These are phyloP conservation scores for Tenodera sinensis DNA, from an alignment of 2,888 invertebrate species.

Conservation along the genomic window DNA sequence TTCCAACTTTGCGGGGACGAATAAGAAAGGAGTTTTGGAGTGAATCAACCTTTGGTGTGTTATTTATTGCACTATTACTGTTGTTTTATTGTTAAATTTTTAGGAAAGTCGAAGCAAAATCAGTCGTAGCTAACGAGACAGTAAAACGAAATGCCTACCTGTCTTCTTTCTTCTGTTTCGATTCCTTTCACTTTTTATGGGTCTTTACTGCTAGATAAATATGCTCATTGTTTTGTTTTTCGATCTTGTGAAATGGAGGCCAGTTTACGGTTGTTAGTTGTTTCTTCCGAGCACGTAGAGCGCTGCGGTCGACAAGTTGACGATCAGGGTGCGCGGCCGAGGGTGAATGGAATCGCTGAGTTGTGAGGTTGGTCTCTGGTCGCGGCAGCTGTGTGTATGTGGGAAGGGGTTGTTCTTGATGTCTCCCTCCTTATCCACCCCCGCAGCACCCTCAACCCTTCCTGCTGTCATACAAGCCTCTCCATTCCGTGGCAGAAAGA, in stretches of 20 bases:
- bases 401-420: neutral
- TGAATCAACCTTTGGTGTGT: too few species aligned
- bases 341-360: slow-evolving; percentile 21
- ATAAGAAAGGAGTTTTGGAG: too few species aligned
- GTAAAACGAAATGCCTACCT: too few species aligned
- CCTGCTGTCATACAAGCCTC: neutral
- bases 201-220: neutral
- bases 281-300: slow-evolving; percentile 21
- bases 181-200: neutral
- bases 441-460: neutral
- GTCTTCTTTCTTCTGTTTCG: neutral
- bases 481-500: neutral
- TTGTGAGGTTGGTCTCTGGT: slow-evolving; percentile 14
- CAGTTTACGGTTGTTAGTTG: slow-evolving; percentile 23
- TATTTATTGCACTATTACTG: too few species aligned
- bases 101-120: too few species aligned
- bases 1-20: too few species aligned
- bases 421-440: neutral
- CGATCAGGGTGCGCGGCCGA: slow-evolving; percentile 23
- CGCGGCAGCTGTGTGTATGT: neutral
- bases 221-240: neutral
- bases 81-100: too few species aligned
- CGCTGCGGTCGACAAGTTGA: slow-evolving; percentile 26
- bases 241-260: neutral
- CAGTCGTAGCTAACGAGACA: too few species aligned